Base-by-base conservation (phyloP, 2,113 vertebrate species). In the Cnemophilus loriae region DNA sequence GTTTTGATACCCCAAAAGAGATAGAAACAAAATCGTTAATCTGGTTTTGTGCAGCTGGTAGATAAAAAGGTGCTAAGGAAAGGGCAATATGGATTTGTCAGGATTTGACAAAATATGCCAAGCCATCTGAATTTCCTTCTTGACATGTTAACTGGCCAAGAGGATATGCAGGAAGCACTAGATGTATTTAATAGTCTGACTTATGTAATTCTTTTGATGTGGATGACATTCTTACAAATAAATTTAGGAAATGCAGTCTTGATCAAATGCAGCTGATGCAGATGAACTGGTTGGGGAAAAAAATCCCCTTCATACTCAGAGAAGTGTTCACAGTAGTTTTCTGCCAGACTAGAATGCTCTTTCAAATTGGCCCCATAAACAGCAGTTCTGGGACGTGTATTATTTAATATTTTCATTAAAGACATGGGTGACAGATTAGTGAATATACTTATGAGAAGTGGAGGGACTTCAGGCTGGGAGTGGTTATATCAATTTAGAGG, bases 391-490 rank as follows among this genome's bases (percentile, higher is more conserved):
- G 42, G 30, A 85, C 7, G 22, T 50, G 18, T 39, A 47, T 89
- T 86, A 89, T 92, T 92, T 70, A 88, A 74, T 74, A 81, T 78
- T 89, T 89, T 90, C n/a, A 65, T 92, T 96, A 78, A 76, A 74
- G 47, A 23, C 22, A 10, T 37, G 12, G 32, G 49, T 82, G 33
- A 67, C 32, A 53, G 52, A 68, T 64, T 42, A 75, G 23, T 17
- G 44, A 91, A 71, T 84, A 59, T 37, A 56, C 30, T 60, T 64
- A 73, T 0, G 5, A 78, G 44, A 78, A 64, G 4, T 32, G 49
- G 57, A 71, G 91, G 44, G 35, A 71, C 56, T 71, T 74, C n/a
- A 56, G 13, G 1, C 39, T 90, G 23, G 18, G 24, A 71, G 32
- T 55, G 49, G 30, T 78, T 81, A 18, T 49, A 68, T 64, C 24